Evolutionary conservation across 2,888 invertebrate species (phyloP), one percentile per base, ranked within the genome.

Genomic region (Dynastes grantii): DNA sequence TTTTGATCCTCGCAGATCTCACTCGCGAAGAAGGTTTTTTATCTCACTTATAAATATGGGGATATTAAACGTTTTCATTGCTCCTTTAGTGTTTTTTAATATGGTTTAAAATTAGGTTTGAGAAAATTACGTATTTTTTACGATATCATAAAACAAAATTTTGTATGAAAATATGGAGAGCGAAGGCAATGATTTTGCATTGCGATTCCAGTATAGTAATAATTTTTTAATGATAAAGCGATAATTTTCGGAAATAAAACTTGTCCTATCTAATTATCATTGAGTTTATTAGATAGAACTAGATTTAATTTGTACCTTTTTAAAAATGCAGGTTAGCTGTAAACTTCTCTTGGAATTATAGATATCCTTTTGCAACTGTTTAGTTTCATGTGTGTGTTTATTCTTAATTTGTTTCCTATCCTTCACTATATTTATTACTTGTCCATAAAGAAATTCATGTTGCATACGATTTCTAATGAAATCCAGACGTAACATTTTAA

Each of bases 61-160:
- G 49, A 2, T 49, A 67, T 67, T 67, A 67, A 49, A 49, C 22
- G 16, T 22, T 45, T 67, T 67, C 67, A 67, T 67, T 67, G 49
- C 67, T 11, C 9, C 22, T 67, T 49, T 67, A 67, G 27, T 8
- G 67, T 16, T 49, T 49, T 67, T 45, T 67, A 67, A 49, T 67
- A 67, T 22, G 67, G 22, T 67, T 49, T 67, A 32, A 67, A 67
- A 45, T 67, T 45, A 67, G 32, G 49, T 45, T 49, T 6, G 32
- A 27, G 22, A 16, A 22, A 67, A 67, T 67, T 67, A 67, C 22
- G 45, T 67, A 45, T 9, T 67, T 67, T 67, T 67, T 67, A 67
- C 27, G 67, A 27, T 67, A 16, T 49, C 67, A 49, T 67, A 67
- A 67, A 67, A 49, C 8, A 16, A 27, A 49, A 45, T 67, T 67